These are phyloP conservation scores for Teleogryllus oceanicus DNA, from an alignment of 2,888 invertebrate genomes.

Conservation along the genomic window DNA sequence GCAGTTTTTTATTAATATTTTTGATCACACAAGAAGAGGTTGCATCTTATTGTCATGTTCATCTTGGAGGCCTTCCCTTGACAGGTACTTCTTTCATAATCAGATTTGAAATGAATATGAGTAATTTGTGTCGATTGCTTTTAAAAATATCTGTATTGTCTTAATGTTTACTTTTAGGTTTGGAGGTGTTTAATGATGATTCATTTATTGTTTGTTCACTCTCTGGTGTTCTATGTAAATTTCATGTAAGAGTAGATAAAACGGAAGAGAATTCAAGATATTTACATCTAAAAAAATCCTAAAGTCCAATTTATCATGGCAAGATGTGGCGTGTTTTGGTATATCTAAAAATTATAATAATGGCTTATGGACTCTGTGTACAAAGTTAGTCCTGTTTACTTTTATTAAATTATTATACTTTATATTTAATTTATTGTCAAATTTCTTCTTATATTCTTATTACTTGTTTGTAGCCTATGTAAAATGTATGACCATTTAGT, in stretches of 20 bases:
- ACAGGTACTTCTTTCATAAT: neutral
- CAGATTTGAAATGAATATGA: neutral
- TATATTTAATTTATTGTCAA: too few species aligned
- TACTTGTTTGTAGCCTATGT: neutral
- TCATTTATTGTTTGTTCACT: neutral
- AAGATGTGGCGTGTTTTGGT: neutral
- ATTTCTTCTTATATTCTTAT: too few species aligned
- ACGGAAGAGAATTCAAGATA: neutral
- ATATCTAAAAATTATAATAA: neutral
- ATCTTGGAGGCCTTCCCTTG: neutral
- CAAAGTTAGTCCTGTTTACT: neutral
- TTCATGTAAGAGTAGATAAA: neutral
- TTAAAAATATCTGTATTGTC: neutral
- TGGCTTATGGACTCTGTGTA: neutral
- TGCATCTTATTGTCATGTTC: neutral
- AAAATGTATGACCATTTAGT: conserved; percentile 4
- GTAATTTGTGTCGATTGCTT: neutral
- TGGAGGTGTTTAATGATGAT: neutral
- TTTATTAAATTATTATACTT: too few species aligned
- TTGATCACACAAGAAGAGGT: neutral
- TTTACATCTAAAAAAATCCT: neutral
- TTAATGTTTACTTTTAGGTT: neutral
- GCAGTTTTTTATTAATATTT: neutral
- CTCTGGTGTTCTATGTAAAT: neutral
- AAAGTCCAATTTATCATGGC: neutral